phyloP scores from a whole-genome alignment of 2,113 vertebrate genomes.

The Chaetodon trifascialis region DNA sequence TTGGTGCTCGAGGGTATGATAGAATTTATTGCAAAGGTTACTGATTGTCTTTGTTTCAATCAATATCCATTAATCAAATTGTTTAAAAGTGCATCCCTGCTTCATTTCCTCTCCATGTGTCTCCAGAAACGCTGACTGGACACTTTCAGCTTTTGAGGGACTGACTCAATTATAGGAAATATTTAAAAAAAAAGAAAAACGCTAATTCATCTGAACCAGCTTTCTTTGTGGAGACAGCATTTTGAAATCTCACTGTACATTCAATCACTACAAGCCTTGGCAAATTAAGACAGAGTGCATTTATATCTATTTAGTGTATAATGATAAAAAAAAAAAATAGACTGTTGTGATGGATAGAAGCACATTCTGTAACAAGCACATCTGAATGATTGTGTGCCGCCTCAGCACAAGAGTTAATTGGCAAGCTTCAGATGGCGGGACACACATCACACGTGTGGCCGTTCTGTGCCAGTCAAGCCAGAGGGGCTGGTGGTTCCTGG shows the following conservation, averaged over 20 bases:
- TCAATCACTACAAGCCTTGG: constrained; percentile 53
- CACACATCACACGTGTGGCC: constrained; percentile 53
- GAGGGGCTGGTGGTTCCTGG: constrained; percentile 63
- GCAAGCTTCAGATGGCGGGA: constrained; percentile 46
- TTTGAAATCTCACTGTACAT: constrained; percentile 45
- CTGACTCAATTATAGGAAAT: constrained; percentile 46
- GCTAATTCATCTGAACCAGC: constrained; percentile 44
- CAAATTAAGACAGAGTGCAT: constrained; percentile 49
- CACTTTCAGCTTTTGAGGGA: constrained; percentile 46
- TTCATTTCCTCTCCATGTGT: neutral
- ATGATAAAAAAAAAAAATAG: constrained; percentile 31
- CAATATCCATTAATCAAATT: constrained; percentile 12
- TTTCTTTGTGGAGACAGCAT: constrained; percentile 9
- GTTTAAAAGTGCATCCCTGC: constrained; percentile 11
- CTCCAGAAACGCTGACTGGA: constrained; percentile 41
- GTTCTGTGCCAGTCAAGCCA: constrained; percentile 50
- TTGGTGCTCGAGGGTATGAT: neutral
- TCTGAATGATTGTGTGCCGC: constrained; percentile 36
- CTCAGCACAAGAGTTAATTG: constrained; percentile 61
- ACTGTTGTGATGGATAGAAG: constrained; percentile 30
- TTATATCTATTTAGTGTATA: constrained; percentile 45
- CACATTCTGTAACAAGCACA: constrained; percentile 20
- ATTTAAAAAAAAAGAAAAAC: constrained; percentile 17
- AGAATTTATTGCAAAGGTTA: neutral
- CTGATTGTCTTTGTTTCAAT: constrained; percentile 16